Percentiles rank a stretch among this genome's conserved stretches.
Evolutionary conservation across 2,113 vertebrate species (phyloP).

Genomic region (Pseudorhombus dupliciocellatus): DNA sequence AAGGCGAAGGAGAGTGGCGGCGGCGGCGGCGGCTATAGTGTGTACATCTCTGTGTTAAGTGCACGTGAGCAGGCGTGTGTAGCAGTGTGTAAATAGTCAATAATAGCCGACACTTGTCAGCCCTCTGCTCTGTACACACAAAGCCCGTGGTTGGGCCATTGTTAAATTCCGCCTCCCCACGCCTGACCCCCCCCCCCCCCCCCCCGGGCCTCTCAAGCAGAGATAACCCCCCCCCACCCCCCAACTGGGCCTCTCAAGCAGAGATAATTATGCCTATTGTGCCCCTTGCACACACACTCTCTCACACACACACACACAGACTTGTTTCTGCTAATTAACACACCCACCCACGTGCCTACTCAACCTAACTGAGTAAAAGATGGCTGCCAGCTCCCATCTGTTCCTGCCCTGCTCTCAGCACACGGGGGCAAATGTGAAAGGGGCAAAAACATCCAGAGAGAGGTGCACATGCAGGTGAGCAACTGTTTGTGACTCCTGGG

Average conservation of each 20-base stretch:
- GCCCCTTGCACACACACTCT: slow-evolving; percentile 55
- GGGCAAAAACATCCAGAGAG: slow-evolving; percentile 25
- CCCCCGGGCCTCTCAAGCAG: too few species aligned
- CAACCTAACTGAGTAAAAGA: slow-evolving; percentile 77
- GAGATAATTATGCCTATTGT: slow-evolving; percentile 81
- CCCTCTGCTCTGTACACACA: slow-evolving; percentile 80
- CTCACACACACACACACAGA: slow-evolving; percentile 55
- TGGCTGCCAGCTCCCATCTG: slow-evolving; percentile 81
- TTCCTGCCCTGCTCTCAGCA: slow-evolving; percentile 59
- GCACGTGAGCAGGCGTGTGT: slow-evolving; percentile 70
- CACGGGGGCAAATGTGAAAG: slow-evolving; percentile 56
- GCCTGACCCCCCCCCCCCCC: slow-evolving; percentile 10
- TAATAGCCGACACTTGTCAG: slow-evolving; percentile 83
- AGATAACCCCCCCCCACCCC: slow-evolving; percentile 15
- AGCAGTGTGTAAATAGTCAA: slow-evolving; percentile 82
- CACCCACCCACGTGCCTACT: slow-evolving; percentile 77
- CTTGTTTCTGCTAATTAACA: slow-evolving; percentile 77
- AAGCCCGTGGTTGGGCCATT: slow-evolving; percentile 80
- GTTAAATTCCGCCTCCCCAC: slow-evolving; percentile 75
- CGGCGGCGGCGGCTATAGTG: slow-evolving; percentile 1
- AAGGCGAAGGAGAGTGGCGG: slow-evolving; percentile 11
- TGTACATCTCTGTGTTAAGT: slow-evolving; percentile 51
- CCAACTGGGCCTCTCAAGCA: slow-evolving; percentile 75
- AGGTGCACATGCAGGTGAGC: not conserved
- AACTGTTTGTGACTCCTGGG: not conserved